Conservation (phyloP, 2,888 invertebrate species). For the Pegoplata infirma region DNA sequence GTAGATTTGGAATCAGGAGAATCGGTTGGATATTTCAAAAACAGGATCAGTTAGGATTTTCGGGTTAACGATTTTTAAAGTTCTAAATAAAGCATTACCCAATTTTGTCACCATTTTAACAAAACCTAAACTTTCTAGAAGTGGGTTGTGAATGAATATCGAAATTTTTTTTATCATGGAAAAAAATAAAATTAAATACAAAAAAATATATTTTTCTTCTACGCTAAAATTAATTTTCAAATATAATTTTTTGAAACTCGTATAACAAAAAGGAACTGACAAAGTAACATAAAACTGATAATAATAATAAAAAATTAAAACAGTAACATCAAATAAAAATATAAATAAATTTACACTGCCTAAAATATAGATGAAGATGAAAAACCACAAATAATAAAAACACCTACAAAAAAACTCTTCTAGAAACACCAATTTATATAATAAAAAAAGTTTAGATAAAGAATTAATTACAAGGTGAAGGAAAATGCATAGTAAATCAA, state of each 20-base stretch:
- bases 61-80: too few species aligned
- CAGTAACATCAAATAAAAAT: conserved; percentile 33
- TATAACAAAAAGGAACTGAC: conserved; percentile 56
- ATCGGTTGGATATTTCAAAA: too few species aligned
- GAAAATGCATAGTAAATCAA: conserved; percentile 24
- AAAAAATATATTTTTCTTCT: conserved; percentile 31
- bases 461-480: conserved; percentile 25
- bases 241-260: conserved; percentile 14
- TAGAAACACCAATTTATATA: conserved; percentile 49
- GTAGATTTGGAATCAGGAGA: too few species aligned
- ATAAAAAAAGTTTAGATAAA: conserved; percentile 34
- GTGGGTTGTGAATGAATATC: too few species aligned
- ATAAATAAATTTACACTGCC: conserved; percentile 54
- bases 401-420: conserved; percentile 27
- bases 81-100: too few species aligned
- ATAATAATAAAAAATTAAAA: conserved; percentile 31
- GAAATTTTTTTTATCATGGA: too few species aligned
- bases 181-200: neutral
- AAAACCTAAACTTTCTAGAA: too few species aligned
- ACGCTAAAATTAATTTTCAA: conserved; percentile 25
- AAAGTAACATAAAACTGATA: conserved; percentile 58
- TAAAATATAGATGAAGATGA: conserved; percentile 35
- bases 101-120: too few species aligned
- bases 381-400: conserved; percentile 25
- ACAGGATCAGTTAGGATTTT: too few species aligned